Evolutionary conservation across 2,113 vertebrate genomes (phyloP).

Genomic region (Lates calcarifer): DNA sequence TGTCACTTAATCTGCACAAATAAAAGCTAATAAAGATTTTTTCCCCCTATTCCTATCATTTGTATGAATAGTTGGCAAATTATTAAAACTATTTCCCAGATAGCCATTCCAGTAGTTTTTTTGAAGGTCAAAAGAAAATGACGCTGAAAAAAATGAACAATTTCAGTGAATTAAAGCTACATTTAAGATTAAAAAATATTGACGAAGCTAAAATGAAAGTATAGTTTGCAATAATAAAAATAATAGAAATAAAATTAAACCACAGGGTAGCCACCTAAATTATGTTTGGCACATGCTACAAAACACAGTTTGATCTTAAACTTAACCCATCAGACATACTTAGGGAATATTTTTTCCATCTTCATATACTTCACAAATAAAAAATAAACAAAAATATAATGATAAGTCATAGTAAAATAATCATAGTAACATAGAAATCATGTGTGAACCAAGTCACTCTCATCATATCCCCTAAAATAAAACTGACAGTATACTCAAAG

Average conservation of each 20-base stretch:
- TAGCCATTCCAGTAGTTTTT: not conserved
- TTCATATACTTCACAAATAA: not conserved
- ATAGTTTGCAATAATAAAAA: not conserved
- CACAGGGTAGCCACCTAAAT: not conserved
- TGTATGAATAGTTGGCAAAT: slow-evolving; percentile 1
- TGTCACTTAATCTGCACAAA: slow-evolving; percentile 32
- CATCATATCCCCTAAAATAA: not conserved
- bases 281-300: not conserved
- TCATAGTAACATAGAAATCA: not conserved
- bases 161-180: not conserved
- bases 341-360: not conserved
- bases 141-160: not conserved
- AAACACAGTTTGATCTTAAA: not conserved
- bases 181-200: not conserved
- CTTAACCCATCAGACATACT: not conserved
- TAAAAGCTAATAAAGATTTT: slow-evolving; percentile 13
- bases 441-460: not conserved
- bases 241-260: not conserved
- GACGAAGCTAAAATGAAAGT: not conserved
- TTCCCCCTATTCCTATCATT: not conserved
- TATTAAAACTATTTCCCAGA: not conserved
- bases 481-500: not conserved
- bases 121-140: not conserved
- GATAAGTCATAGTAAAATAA: not conserved
- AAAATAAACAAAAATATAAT: not conserved